phyloP scores from a whole-genome alignment of 2,888 invertebrate genomes.

The Nomada ferruginata region DNA sequence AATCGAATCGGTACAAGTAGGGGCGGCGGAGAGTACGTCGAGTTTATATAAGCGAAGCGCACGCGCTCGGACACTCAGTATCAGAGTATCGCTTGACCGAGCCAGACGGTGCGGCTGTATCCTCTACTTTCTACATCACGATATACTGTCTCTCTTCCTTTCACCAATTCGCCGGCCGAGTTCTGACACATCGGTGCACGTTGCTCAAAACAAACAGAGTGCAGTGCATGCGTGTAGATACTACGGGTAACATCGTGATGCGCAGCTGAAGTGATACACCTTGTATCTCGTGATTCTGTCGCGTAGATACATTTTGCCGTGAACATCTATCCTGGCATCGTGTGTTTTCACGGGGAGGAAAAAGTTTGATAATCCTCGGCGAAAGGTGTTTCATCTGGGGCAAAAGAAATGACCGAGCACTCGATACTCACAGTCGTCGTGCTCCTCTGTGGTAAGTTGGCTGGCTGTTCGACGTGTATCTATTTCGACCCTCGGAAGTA shows the following conservation, averaged over 20 bases:
- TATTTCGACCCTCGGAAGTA: neutral
- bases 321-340: too few species aligned
- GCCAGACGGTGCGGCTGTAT: neutral
- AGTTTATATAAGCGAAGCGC: conserved; percentile 62
- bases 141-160: neutral
- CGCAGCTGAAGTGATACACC: conserved; percentile 6
- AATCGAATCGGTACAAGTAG: conserved; percentile 19
- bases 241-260: conserved; percentile 10
- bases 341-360: neutral
- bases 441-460: conserved; percentile 56
- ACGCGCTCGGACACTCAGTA: conserved; percentile 53
- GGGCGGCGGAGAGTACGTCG: conserved; percentile 5
- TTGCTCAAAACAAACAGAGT: conserved; percentile 30
- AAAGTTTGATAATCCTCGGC: neutral
- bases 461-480: neutral
- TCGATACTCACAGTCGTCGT: conserved; percentile 15
- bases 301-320: neutral
- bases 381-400: neutral
- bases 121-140: neutral
- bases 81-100: conserved; percentile 12
- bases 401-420: conserved; percentile 31
- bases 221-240: neutral
- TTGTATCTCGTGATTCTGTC: neutral
- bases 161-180: neutral
- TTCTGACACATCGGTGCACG: conserved; percentile 14